Evolutionary conservation across 2,113 vertebrate species (phyloP).

Genomic region (Lethenteron reissneri): DNA sequence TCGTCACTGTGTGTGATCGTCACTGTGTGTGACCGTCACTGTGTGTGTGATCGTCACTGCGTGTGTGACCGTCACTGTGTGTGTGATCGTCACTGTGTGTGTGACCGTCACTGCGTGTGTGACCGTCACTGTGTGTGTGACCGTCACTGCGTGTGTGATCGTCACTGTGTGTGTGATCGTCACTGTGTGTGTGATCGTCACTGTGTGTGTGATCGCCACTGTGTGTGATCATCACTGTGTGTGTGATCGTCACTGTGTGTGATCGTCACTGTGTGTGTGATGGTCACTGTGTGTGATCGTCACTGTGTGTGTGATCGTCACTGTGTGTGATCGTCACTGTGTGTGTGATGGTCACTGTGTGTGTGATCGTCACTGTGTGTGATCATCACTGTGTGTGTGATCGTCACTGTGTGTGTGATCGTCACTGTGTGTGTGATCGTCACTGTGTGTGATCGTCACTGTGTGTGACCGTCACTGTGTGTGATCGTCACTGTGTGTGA

Average conservation of each 20-base stretch:
- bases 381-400: neutral
- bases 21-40: neutral
- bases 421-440: no score
- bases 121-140: no score
- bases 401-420: no score
- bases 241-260: neutral
- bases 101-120: neutral
- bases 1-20: neutral
- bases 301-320: neutral
- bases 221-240: no score
- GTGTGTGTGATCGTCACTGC: neutral
- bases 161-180: neutral
- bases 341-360: neutral
- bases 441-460: neutral
- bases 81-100: neutral
- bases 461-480: neutral
- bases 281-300: no score
- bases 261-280: neutral
- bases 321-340: neutral
- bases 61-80: no score
- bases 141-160: no score
- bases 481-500: no score
- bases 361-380: neutral
- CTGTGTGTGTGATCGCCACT: no score
- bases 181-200: neutral